Base-by-base conservation (phyloP, 2,888 invertebrate genomes). In the Cataglyphis livida region DNA sequence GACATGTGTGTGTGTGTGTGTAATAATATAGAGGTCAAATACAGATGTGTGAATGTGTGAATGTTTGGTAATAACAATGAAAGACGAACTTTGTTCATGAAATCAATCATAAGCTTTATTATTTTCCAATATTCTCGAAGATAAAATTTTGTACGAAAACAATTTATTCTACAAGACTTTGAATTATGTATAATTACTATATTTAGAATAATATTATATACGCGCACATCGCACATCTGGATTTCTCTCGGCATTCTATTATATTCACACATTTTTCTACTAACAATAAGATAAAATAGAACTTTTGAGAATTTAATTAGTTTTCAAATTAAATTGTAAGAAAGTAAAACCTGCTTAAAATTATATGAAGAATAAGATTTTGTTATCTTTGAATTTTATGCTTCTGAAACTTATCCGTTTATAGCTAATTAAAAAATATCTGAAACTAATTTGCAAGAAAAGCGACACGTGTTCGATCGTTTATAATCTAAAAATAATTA, bases 81-180 rank as follows among this genome's bases (percentile, higher is more conserved):
- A 9, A 3, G 28, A 32, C 6, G 28, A 21, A 21, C 61, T 12
- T 18, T 21, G 5, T 61, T 9, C 6, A 5, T 0, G 25, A 25
- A 18, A 71, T 4, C 0, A 71, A 6, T 59, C 38, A 38, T 4
- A 10, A 38, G 3, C 12, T 61, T 3, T 18, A 9, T 2, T 15
- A 44, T 44, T 59, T 59, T n/a, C 12, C 12, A 6, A 12, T 59
- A n/a, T 28, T 28, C 6, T 41, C 4, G 18, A 41, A 71, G 18
- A 41, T 9, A 3, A 21, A 68, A 28, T 54, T 41, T 28, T 12
- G 12, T 10, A 10, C 1, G 15, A 35, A n/a, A 38, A 35, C n/a
- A 62, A 62, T n/a, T 18, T 59, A 59, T 41, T 59, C 59, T 28
- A 18, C 18, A 41, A 73, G 51, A n/a, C 21, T 54, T 70, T 15